Base-by-base conservation (phyloP, 2,888 invertebrate genomes). In the Neuroscelio doddi region DNA sequence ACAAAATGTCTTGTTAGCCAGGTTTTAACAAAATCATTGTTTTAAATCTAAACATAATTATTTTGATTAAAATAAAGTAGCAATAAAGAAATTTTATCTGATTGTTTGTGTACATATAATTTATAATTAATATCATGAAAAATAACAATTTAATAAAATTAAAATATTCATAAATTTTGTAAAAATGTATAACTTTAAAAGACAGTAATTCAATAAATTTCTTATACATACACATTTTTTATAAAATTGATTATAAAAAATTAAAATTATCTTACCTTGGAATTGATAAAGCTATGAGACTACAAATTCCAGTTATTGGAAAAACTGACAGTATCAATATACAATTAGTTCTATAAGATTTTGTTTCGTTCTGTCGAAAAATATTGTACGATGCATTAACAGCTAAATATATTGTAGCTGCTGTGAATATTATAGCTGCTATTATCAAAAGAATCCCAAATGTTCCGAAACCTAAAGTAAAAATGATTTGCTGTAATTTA, bases 261-360 rank as follows among this genome's bases (percentile, higher is more conserved):
- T n/a, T n/a, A n/a, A n/a, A n/a, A n/a, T n/a, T n/a, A n/a, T n/a
- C 17, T 55, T 77, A 83, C 84, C 84, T 83, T 27, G 84, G 84
- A 30, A 83, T 70, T 1, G 78, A 77, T 30, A 80, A 73, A 8
- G 81, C 78, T 34, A 76, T 63, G 5, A 84, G 75, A 69, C 82
- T 79, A 61, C 78, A 80, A 8, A 80, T 52, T n/a, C 79, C 80
- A 12, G 79, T 76, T 34, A 83, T 65, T 5, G 84, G 84, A 64
- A 83, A 84, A 15, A 84, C 73, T 12, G 70, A 75, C 4, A 83
- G 57, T 38, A 83, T 71, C 24, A 72, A 41, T 17, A 80, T 64
- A 42, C 73, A 64, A 64, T 80, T 82, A 34, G 70, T 73, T 66
- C 81, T 82, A 67, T 80, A 80, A 1, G 68, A 67, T 21, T 55